Conservation (phyloP, 2,113 vertebrate species). For the Budorcas taxicolor region DNA sequence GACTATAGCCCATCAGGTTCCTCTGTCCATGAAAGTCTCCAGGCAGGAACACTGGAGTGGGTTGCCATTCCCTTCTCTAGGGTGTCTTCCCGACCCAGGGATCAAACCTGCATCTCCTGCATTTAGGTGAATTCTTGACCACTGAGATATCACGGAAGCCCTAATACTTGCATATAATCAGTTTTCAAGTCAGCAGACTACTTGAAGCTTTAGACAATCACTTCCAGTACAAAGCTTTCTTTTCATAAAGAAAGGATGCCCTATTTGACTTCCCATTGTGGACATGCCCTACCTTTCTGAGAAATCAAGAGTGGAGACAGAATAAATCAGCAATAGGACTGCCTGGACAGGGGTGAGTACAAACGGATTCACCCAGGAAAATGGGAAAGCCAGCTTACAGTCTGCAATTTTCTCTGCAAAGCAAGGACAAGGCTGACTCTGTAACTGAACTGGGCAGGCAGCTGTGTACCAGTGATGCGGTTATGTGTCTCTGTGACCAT, state of each 20-base stretch:
- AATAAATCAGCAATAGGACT: neutral
- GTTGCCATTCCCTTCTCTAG: neutral
- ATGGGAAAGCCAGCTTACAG: neutral
- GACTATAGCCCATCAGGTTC: neutral
- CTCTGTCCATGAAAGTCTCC: neutral
- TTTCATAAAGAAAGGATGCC: neutral
- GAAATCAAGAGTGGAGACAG: neutral
- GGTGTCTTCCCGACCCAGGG: neutral
- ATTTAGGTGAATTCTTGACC: neutral
- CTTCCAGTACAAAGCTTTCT: neutral
- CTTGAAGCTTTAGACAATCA: neutral
- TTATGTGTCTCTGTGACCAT: neutral
- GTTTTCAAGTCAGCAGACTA: neutral
- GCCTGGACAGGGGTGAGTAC: neutral
- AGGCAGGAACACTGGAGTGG: neutral
- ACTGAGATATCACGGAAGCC: neutral
- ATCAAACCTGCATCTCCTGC: neutral
- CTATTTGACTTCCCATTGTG: neutral
- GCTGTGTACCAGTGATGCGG: fast-evolving
- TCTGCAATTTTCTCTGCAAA: neutral
- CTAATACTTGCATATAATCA: neutral
- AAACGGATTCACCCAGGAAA: neutral
- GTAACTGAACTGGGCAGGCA: neutral
- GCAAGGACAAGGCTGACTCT: neutral
- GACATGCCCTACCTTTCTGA: neutral